Evolutionary conservation across 2,797 vertebrate genomes (phyloP).

Genomic region (Chanos chanos): DNA sequence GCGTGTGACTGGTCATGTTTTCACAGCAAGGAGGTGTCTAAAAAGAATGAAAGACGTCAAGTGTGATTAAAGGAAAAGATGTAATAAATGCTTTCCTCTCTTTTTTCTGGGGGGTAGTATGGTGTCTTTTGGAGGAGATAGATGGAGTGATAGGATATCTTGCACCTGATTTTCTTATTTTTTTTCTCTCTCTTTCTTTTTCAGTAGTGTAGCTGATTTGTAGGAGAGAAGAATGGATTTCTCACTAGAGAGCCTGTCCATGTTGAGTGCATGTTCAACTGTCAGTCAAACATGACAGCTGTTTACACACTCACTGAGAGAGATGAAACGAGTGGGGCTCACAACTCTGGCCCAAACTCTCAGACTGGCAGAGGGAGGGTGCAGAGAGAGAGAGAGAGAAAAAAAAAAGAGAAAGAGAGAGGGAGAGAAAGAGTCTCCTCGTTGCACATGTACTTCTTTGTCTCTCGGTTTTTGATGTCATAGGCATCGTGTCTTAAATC

Average conservation of each 20-base stretch:
- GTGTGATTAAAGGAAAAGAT: constrained; percentile 46
- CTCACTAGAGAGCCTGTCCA: constrained; percentile 39
- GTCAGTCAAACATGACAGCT: constrained; percentile 79
- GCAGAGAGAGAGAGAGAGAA: constrained; percentile 26
- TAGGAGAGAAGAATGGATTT: constrained; percentile 37
- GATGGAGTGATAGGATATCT: no score
- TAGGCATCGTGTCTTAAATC: no score
- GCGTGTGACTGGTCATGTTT: constrained; percentile 37
- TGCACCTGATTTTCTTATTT: no score
- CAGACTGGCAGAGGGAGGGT: constrained; percentile 57
- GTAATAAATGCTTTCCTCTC: constrained; percentile 29
- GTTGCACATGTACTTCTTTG: no score
- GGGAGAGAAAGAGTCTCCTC: constrained; percentile 58
- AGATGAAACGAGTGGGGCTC: constrained; percentile 66
- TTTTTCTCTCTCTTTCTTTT: constrained; percentile 24
- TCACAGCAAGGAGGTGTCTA: constrained; percentile 34
- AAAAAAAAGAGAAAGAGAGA: background rate
- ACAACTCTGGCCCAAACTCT: constrained; percentile 61
- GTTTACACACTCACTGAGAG: constrained; percentile 65
- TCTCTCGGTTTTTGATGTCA: no score
- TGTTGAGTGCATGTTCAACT: constrained; percentile 58
- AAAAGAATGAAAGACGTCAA: constrained; percentile 26
- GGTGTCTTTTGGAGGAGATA: constrained; percentile 34
- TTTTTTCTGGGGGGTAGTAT: constrained; percentile 22
- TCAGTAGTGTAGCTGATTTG: constrained; percentile 23